Conservation (phyloP, 2,113 vertebrate species). For the Capricornis sumatraensis region DNA sequence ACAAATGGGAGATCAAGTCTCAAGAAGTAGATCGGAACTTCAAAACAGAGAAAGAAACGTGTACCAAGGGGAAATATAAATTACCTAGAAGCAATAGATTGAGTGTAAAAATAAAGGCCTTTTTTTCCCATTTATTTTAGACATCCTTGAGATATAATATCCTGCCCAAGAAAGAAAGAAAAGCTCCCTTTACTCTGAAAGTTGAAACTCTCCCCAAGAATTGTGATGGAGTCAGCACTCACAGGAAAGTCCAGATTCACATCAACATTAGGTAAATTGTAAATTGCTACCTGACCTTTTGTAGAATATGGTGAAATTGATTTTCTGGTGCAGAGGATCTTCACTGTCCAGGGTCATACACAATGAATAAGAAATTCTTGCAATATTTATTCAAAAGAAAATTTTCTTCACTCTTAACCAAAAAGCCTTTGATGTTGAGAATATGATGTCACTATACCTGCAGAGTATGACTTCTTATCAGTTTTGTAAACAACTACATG, state of each 20-base stretch:
- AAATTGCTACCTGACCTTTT: not conserved
- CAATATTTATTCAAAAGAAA: not conserved
- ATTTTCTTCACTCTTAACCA: not conserved
- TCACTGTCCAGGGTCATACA: not conserved
- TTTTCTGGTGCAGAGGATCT: not conserved
- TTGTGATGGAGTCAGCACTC: conserved; percentile 22
- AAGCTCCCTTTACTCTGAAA: conserved; percentile 51
- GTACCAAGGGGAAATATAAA: not conserved
- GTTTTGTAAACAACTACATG: not conserved
- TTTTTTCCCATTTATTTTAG: conserved; percentile 53
- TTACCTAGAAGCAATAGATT: not conserved
- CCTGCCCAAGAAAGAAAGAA: conserved; percentile 48
- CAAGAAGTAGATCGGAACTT: not conserved
- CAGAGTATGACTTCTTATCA: not conserved
- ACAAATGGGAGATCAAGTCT: not conserved
- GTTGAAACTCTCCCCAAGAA: conserved; percentile 55
- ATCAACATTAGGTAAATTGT: conserved; percentile 76
- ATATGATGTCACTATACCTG: not conserved
- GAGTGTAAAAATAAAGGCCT: not conserved
- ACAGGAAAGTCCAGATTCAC: conserved; percentile 71
- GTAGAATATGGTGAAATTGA: not conserved
- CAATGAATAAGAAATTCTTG: not conserved
- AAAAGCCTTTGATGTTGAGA: not conserved
- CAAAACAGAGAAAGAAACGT: not conserved
- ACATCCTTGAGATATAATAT: conserved; percentile 80